Evolutionary conservation across 1,140 invertebrate genomes (phyloP), one percentile per base, ranked within the genome.

Genomic region (Drosophila nikananu): DNA sequence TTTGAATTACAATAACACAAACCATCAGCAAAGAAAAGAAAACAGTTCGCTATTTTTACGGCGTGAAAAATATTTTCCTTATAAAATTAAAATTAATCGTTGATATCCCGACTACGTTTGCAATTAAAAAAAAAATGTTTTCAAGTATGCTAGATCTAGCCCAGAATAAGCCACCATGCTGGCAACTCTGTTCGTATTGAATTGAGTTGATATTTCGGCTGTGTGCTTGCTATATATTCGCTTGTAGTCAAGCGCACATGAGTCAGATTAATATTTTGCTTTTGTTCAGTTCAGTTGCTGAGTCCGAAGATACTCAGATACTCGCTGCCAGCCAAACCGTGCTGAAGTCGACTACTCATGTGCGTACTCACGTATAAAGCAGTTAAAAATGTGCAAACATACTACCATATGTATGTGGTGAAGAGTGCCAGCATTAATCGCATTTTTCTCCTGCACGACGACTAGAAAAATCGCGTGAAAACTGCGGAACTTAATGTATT

Each of bases 201-300:
- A 66, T 68, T 63, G 35, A 64, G 51, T 55, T 55, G 66, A 71
- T 54, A 71, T 66, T 54, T 70, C 41, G 61, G 44, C 44, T 65
- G 58, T 39, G 30, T 21, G 54, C 54, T n/a, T 58, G 55, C 35
- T 58, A 41, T 59, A 44, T 59, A 57, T 57, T 57, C 54, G 55
- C 55, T 3, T 58, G 55, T 58, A 58, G 55, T 58, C 55, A 58
- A 58, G 55, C 55, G 37, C 62, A 62, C 62, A 65, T 71, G 67
- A 71, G 67, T 71, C 67, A 71, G 67, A 68, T 71, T 71, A 66
- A 67, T 67, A 71, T 68, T 71, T 71, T 39, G 67, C 66, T 71
- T 71, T 71, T 71, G 67, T 71, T 71, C 67, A 52, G 60, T 65
- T 66, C 66, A 25, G 62, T 63, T 65, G 54, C 54, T 57, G 54